These are phyloP conservation scores for Aplidium turbinatum DNA, from an alignment of 23 tunicate species.

Conservation along the genomic window DNA sequence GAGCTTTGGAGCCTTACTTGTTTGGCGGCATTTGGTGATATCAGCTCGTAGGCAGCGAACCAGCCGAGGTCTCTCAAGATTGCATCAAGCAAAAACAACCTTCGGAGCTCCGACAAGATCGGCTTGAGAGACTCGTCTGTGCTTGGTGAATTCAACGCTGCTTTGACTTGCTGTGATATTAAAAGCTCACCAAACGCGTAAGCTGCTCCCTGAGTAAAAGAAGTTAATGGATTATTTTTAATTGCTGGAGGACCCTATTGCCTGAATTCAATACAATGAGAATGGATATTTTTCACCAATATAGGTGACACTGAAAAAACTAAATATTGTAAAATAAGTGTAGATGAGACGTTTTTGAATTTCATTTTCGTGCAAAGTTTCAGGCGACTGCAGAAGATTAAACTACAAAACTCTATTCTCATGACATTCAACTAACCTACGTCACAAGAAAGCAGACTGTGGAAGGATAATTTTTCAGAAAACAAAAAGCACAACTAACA, in stretches of 20 bases:
- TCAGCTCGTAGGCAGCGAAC: slow-evolving; percentile 73
- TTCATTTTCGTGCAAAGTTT: no score
- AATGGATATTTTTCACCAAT: no score
- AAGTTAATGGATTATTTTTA: not conserved
- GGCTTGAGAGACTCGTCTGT: slow-evolving; percentile 72
- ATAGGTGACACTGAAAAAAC: no score
- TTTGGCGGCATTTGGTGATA: slow-evolving; percentile 60
- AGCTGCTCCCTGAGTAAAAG: slow-evolving; percentile 67
- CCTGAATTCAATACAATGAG: not conserved
- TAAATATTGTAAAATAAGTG: no score
- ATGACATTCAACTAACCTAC: no score
- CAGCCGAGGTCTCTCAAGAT: slow-evolving; percentile 82
- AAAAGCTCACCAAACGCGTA: slow-evolving; percentile 78
- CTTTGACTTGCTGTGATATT: slow-evolving; percentile 54
- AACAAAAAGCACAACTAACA: no score
- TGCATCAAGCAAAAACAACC: slow-evolving; percentile 69
- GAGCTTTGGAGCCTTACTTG: slow-evolving; percentile 27
- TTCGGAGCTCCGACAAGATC: slow-evolving; percentile 48
- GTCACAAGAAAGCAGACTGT: no score
- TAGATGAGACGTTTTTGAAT: no score
- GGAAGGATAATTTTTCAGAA: no score
- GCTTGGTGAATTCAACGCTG: slow-evolving; percentile 45
- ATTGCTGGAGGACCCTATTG: not conserved
- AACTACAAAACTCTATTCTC: no score
- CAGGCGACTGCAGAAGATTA: no score